Evolutionary conservation across 2,888 invertebrate genomes (phyloP).

Genomic region (Ennomos quercinarius): DNA sequence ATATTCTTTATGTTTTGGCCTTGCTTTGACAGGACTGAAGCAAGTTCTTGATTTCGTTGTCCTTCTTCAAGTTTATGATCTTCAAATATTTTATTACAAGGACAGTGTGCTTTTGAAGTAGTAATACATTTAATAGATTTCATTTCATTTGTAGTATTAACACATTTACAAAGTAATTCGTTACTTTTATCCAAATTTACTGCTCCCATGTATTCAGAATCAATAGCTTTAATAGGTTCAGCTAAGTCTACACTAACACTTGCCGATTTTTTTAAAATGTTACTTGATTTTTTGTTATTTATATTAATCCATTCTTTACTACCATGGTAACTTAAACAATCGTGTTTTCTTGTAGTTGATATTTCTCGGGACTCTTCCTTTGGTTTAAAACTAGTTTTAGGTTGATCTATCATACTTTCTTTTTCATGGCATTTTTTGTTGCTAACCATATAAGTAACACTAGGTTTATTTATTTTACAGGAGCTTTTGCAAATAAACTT

Average conservation of each 20-base stretch:
- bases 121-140: constrained; percentile 47
- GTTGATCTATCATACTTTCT: neutral
- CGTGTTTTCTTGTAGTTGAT: constrained; percentile 2
- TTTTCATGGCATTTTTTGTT: neutral
- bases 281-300: neutral
- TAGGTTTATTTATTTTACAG: neutral
- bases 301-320: neutral
- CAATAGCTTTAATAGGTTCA: constrained; percentile 42
- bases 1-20: constrained; percentile 2
- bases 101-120: constrained; percentile 44
- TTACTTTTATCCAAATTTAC: constrained; percentile 69
- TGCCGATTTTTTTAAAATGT: neutral
- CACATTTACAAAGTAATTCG: constrained; percentile 55
- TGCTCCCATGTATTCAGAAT: constrained; percentile 68
- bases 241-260: neutral
- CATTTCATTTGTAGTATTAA: constrained; percentile 17
- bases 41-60: neutral
- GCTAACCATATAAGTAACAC: neutral
- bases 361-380: constrained; percentile 7
- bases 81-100: constrained; percentile 41
- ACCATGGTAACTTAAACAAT: neutral
- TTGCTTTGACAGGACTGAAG: neutral
- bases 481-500: neutral
- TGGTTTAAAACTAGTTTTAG: constrained; percentile 9
- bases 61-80: neutral